These are phyloP conservation scores for Varanus komodoensis DNA, from an alignment of 2,113 vertebrate species.

Conservation along the genomic window DNA sequence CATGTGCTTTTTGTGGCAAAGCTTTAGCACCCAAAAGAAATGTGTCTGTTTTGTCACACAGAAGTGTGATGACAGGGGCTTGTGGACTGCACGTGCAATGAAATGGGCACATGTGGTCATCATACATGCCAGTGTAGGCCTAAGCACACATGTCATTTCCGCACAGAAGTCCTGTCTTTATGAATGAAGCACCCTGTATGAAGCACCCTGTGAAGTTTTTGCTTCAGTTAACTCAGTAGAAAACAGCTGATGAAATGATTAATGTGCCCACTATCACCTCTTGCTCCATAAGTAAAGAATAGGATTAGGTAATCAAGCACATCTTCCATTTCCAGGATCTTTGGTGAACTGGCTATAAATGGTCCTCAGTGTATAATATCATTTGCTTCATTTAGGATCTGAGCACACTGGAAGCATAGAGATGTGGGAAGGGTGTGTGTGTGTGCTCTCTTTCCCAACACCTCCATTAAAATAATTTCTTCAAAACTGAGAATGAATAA, in stretches of 20 bases:
- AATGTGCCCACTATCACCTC: neutral
- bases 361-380: neutral
- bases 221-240: neutral
- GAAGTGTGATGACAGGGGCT: neutral
- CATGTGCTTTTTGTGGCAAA: neutral
- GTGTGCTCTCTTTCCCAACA: neutral
- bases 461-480: neutral
- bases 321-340: neutral
- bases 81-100: neutral
- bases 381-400: constrained; percentile 12
- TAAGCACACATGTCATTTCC: neutral
- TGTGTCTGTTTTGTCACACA: neutral
- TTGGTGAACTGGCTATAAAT: neutral
- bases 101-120: neutral
- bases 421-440: neutral
- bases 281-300: neutral
- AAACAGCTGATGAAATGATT: neutral
- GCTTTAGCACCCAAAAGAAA: neutral
- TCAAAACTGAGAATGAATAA: neutral
- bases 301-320: neutral
- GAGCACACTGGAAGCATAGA: neutral
- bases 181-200: neutral
- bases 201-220: neutral
- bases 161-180: neutral
- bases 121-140: neutral